A percentile compares a stretch with the other conserved stretches of the same genome.
Evolutionary conservation across 1,140 invertebrate genomes (phyloP).

Genomic region (Globodera rostochiensis): DNA sequence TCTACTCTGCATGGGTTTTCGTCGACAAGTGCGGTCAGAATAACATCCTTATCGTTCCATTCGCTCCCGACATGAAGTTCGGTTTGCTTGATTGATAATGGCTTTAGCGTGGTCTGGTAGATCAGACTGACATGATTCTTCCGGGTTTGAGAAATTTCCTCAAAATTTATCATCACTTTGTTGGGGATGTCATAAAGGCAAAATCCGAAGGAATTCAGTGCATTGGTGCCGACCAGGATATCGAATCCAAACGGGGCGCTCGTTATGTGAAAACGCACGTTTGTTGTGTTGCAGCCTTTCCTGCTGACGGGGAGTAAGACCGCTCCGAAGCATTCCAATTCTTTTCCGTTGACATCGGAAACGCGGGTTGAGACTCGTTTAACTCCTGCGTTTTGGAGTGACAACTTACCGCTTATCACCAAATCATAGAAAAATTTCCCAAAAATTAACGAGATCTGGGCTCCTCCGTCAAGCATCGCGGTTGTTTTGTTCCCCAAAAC

Average conservation of each 20-base stretch:
- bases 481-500: background rate
- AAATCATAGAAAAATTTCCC: background rate
- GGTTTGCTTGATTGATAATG: background rate
- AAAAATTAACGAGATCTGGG: background rate
- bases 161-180: constrained; percentile 7
- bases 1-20: background rate
- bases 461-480: background rate
- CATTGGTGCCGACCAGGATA: constrained; percentile 4
- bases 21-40: background rate
- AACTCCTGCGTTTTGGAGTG: background rate
- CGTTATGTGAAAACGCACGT: background rate
- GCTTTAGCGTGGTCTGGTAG: background rate
- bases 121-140: background rate
- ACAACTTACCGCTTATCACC: background rate
- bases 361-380: background rate
- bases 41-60: constrained; percentile 10
- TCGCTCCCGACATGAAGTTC: background rate
- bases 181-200: constrained; percentile 3
- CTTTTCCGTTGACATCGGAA: constrained; percentile 13
- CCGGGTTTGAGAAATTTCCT: background rate
- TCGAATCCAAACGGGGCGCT: constrained; percentile 14
- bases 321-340: constrained; percentile 3
- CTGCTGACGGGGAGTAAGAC: background rate
- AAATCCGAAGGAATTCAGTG: background rate
- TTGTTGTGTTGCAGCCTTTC: background rate